A percentile compares a stretch with the other conserved stretches of the same genome.
Conservation (phyloP, 92 coral and sea anemone species). For the Pocillopora grandis region DNA sequence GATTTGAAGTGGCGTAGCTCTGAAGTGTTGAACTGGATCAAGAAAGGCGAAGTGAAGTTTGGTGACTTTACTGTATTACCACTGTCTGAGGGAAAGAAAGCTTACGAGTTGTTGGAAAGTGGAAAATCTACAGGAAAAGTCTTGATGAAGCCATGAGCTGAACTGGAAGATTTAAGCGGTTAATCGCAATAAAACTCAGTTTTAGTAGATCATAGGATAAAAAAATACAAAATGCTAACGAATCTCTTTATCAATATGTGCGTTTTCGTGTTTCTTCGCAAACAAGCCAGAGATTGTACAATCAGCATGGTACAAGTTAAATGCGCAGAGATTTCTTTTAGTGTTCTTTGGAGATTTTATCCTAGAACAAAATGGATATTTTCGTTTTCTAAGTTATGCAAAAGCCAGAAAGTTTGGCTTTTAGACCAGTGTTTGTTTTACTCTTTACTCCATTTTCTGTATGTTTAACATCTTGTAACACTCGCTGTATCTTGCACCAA, state of each 20-base stretch:
- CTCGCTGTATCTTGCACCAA: no score
- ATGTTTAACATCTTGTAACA: no score
- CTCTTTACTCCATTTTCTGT: no score
- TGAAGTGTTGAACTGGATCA: constrained; percentile 62
- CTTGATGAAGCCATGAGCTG: constrained; percentile 42
- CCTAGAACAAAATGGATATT: no score
- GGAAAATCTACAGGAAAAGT: constrained; percentile 69
- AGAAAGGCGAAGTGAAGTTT: constrained; percentile 56
- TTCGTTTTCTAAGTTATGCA: no score
- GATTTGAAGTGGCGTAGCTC: constrained; percentile 60
- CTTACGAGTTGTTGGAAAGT: constrained; percentile 62
- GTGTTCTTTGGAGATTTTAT: no score
- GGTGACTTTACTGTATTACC: constrained; percentile 48
- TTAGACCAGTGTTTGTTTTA: no score
- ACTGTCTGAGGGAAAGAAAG: constrained; percentile 59
- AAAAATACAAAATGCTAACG: neutral
- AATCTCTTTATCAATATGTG: neutral
- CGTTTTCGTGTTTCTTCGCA: no score
- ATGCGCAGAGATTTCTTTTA: no score
- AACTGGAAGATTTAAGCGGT: neutral
- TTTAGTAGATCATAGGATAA: neutral
- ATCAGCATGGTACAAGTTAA: no score
- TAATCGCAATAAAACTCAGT: neutral
- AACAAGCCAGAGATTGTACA: no score
- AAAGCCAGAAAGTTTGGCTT: no score